Base-by-base conservation (phyloP, 2,888 invertebrate genomes). In the Apocheima hispidaria region DNA sequence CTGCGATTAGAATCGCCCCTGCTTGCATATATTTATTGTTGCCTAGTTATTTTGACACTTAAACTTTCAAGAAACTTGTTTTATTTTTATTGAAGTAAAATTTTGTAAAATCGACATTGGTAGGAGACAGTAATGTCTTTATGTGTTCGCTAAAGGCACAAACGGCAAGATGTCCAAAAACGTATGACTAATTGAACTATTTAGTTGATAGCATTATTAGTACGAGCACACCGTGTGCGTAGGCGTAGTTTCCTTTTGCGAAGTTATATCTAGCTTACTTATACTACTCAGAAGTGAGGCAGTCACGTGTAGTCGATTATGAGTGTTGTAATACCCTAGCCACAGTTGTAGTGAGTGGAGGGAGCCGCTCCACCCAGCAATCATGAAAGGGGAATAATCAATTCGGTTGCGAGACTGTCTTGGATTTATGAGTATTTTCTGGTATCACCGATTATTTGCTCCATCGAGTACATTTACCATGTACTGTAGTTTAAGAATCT, bases 381-480 rank as follows among this genome's bases (percentile, higher is more conserved):
- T 71, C 65, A 71, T 68, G 50, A 69, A 69, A 73, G 70, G 66
- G 62, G 68, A 72, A 70, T 69, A 71, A 74, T 71, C 68, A 69
- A 63, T 69, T 65, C 48, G 46, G 60, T 69, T 68, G 66, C 70
- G 68, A 75, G 69, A 71, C 62, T 61, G 54, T 62, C 60, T 63
- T 60, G 68, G 66, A 72, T 72, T 70, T 70, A 73, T 72, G 60
- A 58, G 49, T 40, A n/a, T 43, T 44, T 40, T 40, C 38, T 10
- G 40, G 16, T 26, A 26, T 33, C 35, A 41, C 43, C 16, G 18
- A 21, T 7, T 38, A 51, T 35, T 26, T 43, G 23, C 26, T 26
- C 12, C 14, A 18, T 23, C 26, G 5, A 18, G 26, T 12, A 36
- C n/a, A n/a, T n/a, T 53, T 51, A 54, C 36, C 21, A 41, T 5